Conservation (phyloP, 1,140 invertebrate species). For the Tribolium madens region DNA sequence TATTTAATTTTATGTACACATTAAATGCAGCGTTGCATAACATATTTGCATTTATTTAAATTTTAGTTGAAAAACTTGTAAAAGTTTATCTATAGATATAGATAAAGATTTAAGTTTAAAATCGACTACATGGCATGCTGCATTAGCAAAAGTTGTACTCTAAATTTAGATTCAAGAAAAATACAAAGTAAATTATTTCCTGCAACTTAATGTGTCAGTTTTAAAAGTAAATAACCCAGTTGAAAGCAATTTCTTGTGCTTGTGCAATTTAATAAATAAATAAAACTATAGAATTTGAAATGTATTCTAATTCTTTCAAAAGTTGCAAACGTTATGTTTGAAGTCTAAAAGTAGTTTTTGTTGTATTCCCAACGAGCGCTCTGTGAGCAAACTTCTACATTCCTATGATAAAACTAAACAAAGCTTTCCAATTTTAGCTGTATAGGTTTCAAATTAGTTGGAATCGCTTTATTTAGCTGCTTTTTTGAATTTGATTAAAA, state of each 20-base stretch:
- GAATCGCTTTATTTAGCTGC: slow-evolving; percentile 22
- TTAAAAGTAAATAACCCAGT: not conserved
- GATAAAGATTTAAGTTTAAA: too few species aligned
- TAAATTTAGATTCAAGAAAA: not conserved
- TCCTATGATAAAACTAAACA: slow-evolving; percentile 37
- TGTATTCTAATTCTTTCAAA: slow-evolving; percentile 29
- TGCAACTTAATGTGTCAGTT: slow-evolving; percentile 1
- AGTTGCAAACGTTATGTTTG: slow-evolving; percentile 33
- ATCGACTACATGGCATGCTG: too few species aligned
- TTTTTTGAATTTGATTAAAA: slow-evolving; percentile 27
- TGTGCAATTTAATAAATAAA: slow-evolving; percentile 9
- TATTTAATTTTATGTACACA: too few species aligned
- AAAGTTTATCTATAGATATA: too few species aligned
- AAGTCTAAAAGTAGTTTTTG: slow-evolving; percentile 34
- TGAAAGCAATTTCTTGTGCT: slow-evolving; percentile 1
- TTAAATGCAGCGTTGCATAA: too few species aligned
- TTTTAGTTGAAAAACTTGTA: too few species aligned
- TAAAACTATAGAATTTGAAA: not conserved
- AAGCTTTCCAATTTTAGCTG: slow-evolving; percentile 31
- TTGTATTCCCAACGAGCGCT: slow-evolving; percentile 19
- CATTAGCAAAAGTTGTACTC: not conserved
- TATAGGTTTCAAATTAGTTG: slow-evolving; percentile 34
- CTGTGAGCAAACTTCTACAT: slow-evolving; percentile 33
- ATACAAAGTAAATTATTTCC: not conserved
- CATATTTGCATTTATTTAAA: too few species aligned